Evolutionary conservation across 2,888 invertebrate species (phyloP), one percentile per base, ranked within the genome.

Genomic region (Monochamus alternatus): DNA sequence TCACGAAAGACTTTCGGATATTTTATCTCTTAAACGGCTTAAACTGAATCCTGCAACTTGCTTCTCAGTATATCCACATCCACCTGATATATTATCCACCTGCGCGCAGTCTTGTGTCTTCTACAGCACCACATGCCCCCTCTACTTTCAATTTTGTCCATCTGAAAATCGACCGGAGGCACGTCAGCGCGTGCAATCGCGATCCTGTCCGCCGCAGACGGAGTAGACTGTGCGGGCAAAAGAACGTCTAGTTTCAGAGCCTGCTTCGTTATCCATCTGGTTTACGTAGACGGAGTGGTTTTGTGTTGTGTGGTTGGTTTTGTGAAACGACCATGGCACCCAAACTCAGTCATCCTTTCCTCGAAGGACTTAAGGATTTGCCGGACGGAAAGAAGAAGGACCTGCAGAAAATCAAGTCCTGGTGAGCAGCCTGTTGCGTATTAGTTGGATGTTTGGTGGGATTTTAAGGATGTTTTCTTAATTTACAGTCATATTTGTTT

Each of bases 331-430:
- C 71, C 22, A 79, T 78, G 77, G 80, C 78, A 58, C 76, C 82
- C 71, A 82, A 81, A 73, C 70, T 78, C 32, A 79, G 68, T 65
- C 92, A 92, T 83, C 93, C 93, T 32, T 93, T 92, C 85, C 86
- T 92, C 77, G 90, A 90, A 72, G 92, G 92, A 9, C 86, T 92
- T 76, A 90, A 91, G 80, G 88, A 91, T 14, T 78, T 88, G 52
- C 92, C 92, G 0, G 91, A 91, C 59, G 91, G 90, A 0, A 88
- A 90, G 77, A 91, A 91, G 5, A 92, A 92, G 43, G 93, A 92
- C 72, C 85, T 92, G 52, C 90, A 90, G 77, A 90, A 92, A 85
- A 89, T 93, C 58, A 89, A 90, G 82, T 90, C 90, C 78, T 93
- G 93, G 93, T 92, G 81, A 88, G 90, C 43, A 43, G 62, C 43